phyloP scores from a whole-genome alignment of 1,140 invertebrate genomes.

The Pygmarrhopalites habei region DNA sequence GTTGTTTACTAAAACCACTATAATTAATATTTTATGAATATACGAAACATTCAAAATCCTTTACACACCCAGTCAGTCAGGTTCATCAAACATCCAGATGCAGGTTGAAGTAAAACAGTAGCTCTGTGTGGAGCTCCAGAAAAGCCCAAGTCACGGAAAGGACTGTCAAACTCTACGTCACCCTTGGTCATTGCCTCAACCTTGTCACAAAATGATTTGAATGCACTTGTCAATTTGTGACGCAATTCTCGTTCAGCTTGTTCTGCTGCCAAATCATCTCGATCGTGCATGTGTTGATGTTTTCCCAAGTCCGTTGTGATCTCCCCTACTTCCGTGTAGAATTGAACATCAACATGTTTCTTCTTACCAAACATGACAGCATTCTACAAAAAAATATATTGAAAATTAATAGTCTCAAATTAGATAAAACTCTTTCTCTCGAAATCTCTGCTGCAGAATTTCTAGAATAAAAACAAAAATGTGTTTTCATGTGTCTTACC shows the following conservation, averaged over 20 bases:
- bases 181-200: conserved; percentile 93
- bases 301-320: conserved; percentile 99
- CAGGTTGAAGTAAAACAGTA: conserved; percentile 93
- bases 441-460: background rate
- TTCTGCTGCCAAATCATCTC: conserved; percentile 96
- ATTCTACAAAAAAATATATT: conserved; percentile 62
- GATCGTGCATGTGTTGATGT: conserved; percentile 98
- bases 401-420: background rate
- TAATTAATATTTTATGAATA: no score
- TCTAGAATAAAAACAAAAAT: no score
- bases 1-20: no score
- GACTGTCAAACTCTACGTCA: conserved; percentile 96
- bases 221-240: conserved; percentile 93
- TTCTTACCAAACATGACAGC: conserved; percentile 99
- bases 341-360: conserved; percentile 97
- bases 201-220: conserved; percentile 97
- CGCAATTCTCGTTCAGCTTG: conserved; percentile 94
- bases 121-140: conserved; percentile 95
- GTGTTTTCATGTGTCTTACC: conserved; percentile 50
- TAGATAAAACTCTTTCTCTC: background rate
- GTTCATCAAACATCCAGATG: conserved; percentile 92
- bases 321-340: conserved; percentile 99
- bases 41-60: no score
- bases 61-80: conserved; percentile 96
- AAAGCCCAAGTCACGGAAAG: conserved; percentile 95